Base-by-base conservation (phyloP, 1,140 invertebrate species). In the Trichonephila clavata region DNA sequence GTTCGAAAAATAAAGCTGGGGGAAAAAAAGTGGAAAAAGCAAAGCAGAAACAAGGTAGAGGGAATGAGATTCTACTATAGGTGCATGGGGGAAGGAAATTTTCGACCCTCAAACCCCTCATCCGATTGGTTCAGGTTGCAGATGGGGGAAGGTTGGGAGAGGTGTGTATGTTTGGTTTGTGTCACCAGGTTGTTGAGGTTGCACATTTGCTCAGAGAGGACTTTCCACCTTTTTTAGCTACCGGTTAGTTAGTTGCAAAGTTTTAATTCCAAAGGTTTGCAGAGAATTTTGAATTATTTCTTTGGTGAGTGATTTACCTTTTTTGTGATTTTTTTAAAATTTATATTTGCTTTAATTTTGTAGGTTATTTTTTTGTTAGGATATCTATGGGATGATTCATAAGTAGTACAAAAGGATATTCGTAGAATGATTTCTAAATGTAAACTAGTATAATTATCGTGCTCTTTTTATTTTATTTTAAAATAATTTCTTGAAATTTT, bases 101-200 rank as follows among this genome's bases (percentile, higher is more conserved):
- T 77, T 77, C 13, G 50, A 7, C 59, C 86, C 61, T 16, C 2
- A 27, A 27, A 59, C 68, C 57, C 68, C 88, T 21, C 39, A 63
- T 39, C 63, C 24, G 68, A 90, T 90, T 90, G 88, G 88, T 77
- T 77, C 68, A 80, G 39, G 86, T 32, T 59, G 68, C 61, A 89
- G 63, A 32, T 89, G 88, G 16, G 68, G 57, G 68, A 21, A 16
- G 18, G 63, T 39, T n/a, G 10, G 7, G 86, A 3, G 65, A 80
- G 86, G 71, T 90, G 88, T 60, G 88, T n/a, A 16, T 77, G 68
- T 57, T 80, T 90, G 65, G 86, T 39, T 65, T 88, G 16, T 88
- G 86, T 88, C 86, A 71, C 86, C 84, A 86, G 57, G 84, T 86
- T 86, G 60, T 27, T 14, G 59, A 61, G 84, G 84, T 16, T 83